Conservation (phyloP, 2,888 invertebrate species). For the Dryobota labecula region DNA sequence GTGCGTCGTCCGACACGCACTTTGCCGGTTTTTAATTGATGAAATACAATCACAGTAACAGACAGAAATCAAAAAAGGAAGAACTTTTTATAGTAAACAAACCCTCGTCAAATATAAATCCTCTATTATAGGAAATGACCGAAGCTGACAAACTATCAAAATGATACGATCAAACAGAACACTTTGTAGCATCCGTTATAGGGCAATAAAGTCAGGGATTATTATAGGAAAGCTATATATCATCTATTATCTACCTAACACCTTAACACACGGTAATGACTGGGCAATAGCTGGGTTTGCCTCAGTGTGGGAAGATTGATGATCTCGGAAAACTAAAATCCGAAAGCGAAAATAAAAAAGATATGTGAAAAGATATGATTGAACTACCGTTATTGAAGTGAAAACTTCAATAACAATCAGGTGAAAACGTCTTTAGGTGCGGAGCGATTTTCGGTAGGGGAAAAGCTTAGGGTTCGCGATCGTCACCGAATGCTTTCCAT, state of each 20-base stretch:
- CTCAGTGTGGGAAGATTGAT: slow-evolving; percentile 4
- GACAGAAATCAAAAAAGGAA: background rate
- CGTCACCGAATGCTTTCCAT: too few species aligned
- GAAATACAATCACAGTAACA: background rate
- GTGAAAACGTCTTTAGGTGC: too few species aligned
- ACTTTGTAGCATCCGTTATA: background rate
- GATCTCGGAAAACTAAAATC: background rate
- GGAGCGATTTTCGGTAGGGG: too few species aligned
- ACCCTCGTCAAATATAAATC: background rate
- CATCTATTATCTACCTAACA: background rate
- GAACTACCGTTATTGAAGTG: too few species aligned
- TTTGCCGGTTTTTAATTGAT: too few species aligned
- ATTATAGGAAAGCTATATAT: background rate
- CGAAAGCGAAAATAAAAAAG: background rate
- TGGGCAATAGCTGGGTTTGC: background rate
- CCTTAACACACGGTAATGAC: background rate
- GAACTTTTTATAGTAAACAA: background rate
- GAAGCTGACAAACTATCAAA: slow-evolving; percentile 3
- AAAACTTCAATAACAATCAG: too few species aligned
- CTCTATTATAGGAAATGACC: background rate
- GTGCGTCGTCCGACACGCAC: too few species aligned
- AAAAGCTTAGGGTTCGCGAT: too few species aligned
- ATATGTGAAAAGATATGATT: background rate
- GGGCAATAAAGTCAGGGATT: slow-evolving; percentile 13
- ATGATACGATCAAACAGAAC: slow-evolving; percentile 13